phyloP scores from a whole-genome alignment of 1,140 invertebrate species.

The Dinoponera quadriceps region DNA sequence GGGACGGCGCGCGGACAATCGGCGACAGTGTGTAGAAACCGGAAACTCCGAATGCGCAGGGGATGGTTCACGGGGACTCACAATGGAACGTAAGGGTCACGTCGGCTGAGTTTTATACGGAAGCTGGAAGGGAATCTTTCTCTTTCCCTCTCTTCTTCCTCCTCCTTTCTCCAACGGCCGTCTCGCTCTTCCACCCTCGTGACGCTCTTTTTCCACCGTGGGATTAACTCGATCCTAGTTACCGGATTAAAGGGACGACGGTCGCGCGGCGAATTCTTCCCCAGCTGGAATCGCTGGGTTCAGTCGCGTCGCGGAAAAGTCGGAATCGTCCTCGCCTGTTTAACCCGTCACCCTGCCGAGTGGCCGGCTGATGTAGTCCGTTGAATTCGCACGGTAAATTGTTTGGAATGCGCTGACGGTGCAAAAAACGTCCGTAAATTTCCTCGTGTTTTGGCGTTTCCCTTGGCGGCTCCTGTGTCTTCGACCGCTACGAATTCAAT shows the following conservation, averaged over 20 bases:
- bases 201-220: constrained; percentile 14
- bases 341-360: constrained; percentile 8
- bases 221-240: constrained; percentile 46
- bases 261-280: constrained; percentile 21
- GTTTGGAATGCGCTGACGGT: constrained; percentile 29
- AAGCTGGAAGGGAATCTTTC: not conserved
- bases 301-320: constrained; percentile 25
- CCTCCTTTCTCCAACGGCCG: not conserved
- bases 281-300: not conserved
- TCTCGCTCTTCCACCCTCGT: not conserved
- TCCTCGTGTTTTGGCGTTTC: constrained; percentile 21
- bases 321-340: constrained; percentile 23
- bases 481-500: constrained; percentile 16
- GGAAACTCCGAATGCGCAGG: constrained; percentile 22
- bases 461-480: not conserved
- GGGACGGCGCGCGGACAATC: constrained; percentile 1
- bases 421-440: constrained; percentile 6
- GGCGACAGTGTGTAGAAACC: not conserved
- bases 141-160: not conserved
- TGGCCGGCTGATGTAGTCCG: constrained; percentile 26
- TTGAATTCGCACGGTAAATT: constrained; percentile 40
- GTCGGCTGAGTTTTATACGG: constrained; percentile 38
- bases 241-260: constrained; percentile 28
- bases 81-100: constrained; percentile 43
- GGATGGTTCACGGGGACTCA: constrained; percentile 21